phyloP scores from a whole-genome alignment of 1,140 invertebrate species.

The Lineus longissimus region DNA sequence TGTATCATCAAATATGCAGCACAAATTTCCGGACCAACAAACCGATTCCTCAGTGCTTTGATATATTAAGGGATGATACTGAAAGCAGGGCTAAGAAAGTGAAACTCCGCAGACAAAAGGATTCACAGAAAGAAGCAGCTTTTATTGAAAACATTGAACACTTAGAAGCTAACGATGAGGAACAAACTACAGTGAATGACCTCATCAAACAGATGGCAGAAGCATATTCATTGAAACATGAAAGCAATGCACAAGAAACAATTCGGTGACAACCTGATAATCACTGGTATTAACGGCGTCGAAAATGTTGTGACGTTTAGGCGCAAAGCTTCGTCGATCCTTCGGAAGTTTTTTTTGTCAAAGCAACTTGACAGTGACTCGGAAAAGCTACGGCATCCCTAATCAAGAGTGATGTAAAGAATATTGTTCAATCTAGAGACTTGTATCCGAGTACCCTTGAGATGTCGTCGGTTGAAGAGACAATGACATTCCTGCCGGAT shows the following conservation, averaged over 20 bases:
- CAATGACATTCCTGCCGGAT: constrained; percentile 6
- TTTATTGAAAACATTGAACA: constrained; percentile 13
- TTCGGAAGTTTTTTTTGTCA: constrained; percentile 13
- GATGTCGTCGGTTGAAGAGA: constrained; percentile 2
- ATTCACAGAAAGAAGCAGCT: too few species aligned
- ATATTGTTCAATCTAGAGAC: constrained; percentile 18
- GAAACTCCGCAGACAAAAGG: too few species aligned
- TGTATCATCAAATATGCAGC: too few species aligned
- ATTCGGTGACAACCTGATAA: constrained; percentile 19
- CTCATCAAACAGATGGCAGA: constrained; percentile 13
- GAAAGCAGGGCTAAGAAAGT: too few species aligned
- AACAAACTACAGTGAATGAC: constrained; percentile 14
- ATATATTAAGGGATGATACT: too few species aligned
- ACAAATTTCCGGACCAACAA: too few species aligned
- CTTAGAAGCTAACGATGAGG: constrained; percentile 18
- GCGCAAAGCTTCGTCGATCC: constrained; percentile 12
- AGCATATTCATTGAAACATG: constrained; percentile 20
- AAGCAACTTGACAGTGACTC: background rate
- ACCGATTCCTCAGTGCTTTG: too few species aligned
- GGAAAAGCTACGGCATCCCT: background rate
- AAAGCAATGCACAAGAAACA: constrained; percentile 19
- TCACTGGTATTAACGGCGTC: constrained; percentile 18
- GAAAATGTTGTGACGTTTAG: constrained; percentile 16
- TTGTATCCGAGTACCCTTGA: constrained; percentile 10
- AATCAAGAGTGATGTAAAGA: constrained; percentile 12